Conservation (phyloP, 1,140 invertebrate species). For the Maniola jurtina region DNA sequence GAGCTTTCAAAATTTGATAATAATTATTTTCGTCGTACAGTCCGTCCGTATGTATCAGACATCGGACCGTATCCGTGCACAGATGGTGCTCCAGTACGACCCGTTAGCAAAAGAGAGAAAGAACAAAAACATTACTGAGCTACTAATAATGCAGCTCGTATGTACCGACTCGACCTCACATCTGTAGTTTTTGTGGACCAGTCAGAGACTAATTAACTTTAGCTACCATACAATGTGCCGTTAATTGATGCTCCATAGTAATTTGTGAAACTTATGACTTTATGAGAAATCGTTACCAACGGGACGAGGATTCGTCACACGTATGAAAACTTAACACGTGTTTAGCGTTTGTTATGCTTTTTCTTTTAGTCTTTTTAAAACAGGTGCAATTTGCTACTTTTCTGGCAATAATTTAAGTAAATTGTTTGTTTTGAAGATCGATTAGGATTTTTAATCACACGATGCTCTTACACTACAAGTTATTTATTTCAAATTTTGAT, state of each 20-base stretch:
- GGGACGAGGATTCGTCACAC: constrained; percentile 22
- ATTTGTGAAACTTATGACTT: constrained; percentile 41
- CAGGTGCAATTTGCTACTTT: too few species aligned
- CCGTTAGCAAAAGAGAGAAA: constrained; percentile 62
- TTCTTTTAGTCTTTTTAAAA: too few species aligned
- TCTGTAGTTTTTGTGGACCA: constrained; percentile 68
- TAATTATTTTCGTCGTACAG: not conserved
- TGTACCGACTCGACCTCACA: constrained; percentile 48
- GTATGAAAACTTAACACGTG: not conserved
- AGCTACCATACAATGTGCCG: constrained; percentile 57
- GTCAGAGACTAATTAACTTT: constrained; percentile 61
- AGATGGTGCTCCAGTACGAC: constrained; percentile 63
- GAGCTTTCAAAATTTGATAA: too few species aligned
- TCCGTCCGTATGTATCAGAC: constrained; percentile 42
- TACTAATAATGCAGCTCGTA: constrained; percentile 66
- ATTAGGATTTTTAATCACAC: too few species aligned
- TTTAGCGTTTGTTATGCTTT: constrained; percentile 2
- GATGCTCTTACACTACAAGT: too few species aligned
- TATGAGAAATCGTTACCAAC: constrained; percentile 41
- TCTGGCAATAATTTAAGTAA: too few species aligned
- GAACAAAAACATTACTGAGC: constrained; percentile 59
- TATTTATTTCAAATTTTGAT: not conserved
- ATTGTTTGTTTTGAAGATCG: too few species aligned
- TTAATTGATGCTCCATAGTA: constrained; percentile 67
- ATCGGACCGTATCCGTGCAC: constrained; percentile 51